Evolutionary conservation across 35 echinoderm and acorn worm genomes (phyloP).

Genomic region (Strongylocentrotus purpuratus): DNA sequence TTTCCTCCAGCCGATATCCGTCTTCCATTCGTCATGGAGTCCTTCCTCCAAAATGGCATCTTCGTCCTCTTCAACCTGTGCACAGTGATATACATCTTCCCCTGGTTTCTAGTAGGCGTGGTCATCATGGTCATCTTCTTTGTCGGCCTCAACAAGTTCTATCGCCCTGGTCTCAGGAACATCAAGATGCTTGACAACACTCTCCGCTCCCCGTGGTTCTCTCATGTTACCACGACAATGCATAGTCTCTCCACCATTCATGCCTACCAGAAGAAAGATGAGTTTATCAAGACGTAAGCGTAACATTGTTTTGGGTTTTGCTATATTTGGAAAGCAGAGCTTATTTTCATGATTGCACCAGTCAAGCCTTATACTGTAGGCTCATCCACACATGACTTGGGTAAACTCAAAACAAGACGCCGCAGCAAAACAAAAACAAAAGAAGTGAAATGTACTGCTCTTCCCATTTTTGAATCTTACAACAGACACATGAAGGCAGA

Average conservation of each 20-base stretch:
- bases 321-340: too few relatives aligned
- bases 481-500: too few relatives aligned
- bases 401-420: too few relatives aligned
- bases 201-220: conserved; percentile 78
- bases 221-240: conserved; percentile 64
- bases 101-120: conserved; percentile 73
- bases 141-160: conserved; percentile 52
- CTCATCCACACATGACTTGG: too few relatives aligned
- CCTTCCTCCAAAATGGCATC: conserved; percentile 60
- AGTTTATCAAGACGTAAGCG: conserved; percentile 72
- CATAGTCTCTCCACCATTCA: conserved; percentile 71
- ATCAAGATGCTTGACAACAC: conserved; percentile 76
- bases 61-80: conserved; percentile 62
- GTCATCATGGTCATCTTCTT: conserved; percentile 52
- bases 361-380: too few relatives aligned
- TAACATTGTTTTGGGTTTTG: neutral
- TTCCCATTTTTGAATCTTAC: too few relatives aligned
- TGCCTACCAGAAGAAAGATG: conserved; percentile 68
- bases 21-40: conserved; percentile 73
- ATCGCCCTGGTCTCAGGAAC: conserved; percentile 67
- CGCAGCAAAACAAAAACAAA: too few relatives aligned
- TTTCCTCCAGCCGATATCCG: conserved; percentile 73
- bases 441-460: too few relatives aligned
- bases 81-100: conserved; percentile 73
- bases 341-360: too few relatives aligned